A percentile compares a stretch with the other conserved stretches of the same genome.
These are phyloP conservation scores for Pardalotus punctatus DNA, from an alignment of 2,113 vertebrate species.

Conservation along the genomic window DNA sequence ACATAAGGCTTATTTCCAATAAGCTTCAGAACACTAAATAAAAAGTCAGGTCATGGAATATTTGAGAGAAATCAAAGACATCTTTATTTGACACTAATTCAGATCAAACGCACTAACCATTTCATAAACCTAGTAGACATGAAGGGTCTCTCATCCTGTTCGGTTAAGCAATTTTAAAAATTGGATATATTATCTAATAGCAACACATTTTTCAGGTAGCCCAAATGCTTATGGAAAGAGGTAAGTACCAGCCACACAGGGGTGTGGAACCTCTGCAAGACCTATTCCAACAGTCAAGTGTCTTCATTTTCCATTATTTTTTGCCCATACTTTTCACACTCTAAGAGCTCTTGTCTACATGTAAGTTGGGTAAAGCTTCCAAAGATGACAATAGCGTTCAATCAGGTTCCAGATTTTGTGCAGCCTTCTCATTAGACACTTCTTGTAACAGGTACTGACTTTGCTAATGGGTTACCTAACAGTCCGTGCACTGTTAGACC, in stretches of 20 bases:
- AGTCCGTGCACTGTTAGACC: fast-evolving
- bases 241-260: not conserved
- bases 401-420: not conserved
- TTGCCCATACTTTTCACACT: not conserved
- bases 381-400: not conserved
- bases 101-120: not conserved
- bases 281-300: not conserved
- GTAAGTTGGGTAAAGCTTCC: not conserved
- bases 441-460: not conserved
- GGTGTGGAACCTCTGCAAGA: not conserved
- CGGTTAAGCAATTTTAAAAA: not conserved
- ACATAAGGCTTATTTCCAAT: not conserved
- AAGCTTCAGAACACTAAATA: not conserved
- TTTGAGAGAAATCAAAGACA: not conserved
- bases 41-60: not conserved
- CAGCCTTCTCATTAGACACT: not conserved
- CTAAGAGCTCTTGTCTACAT: not conserved
- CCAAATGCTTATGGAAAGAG: not conserved
- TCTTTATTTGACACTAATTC: not conserved
- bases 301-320: not conserved
- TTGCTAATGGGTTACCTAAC: fast-evolving
- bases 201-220: not conserved
- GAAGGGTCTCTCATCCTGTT: not conserved
- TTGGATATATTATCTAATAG: not conserved
- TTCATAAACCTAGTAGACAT: not conserved